Conservation (phyloP, 2,113 vertebrate species). For the Oplegnathus fasciatus region DNA sequence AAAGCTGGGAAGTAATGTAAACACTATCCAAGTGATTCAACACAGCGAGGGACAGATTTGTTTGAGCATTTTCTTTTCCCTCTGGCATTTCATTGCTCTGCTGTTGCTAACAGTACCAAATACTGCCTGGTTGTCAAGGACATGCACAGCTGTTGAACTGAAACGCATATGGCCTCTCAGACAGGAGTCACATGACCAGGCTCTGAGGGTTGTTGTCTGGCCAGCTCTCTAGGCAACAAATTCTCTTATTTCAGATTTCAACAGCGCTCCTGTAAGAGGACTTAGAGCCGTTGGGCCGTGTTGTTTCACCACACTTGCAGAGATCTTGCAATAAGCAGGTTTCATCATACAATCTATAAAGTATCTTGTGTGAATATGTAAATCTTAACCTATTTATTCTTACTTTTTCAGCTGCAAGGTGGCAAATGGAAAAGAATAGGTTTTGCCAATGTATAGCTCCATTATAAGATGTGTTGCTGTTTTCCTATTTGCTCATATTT, state of each 20-base stretch:
- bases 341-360: slow-evolving; percentile 3
- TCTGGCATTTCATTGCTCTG: slow-evolving; percentile 47
- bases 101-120: slow-evolving; percentile 71
- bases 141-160: slow-evolving; percentile 78
- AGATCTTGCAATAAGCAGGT: neutral
- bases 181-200: slow-evolving; percentile 74
- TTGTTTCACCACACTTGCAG: slow-evolving; percentile 34
- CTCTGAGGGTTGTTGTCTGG: slow-evolving; percentile 70
- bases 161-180: slow-evolving; percentile 71
- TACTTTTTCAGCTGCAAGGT: neutral
- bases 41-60: slow-evolving; percentile 10
- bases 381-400: neutral
- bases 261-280: slow-evolving; percentile 49
- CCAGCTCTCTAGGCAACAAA: slow-evolving; percentile 65
- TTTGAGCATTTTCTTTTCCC: slow-evolving; percentile 14
- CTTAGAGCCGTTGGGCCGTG: slow-evolving; percentile 19
- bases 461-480: neutral
- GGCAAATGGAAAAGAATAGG: neutral
- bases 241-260: slow-evolving; percentile 77
- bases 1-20: slow-evolving; percentile 18
- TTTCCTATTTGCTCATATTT: neutral
- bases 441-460: neutral
- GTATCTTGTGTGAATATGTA: neutral
- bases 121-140: slow-evolving; percentile 75
- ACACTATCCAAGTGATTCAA: slow-evolving; percentile 7